A percentile compares a stretch with the other conserved stretches of the same genome.
Conservation (phyloP, 2,888 invertebrate species). For the Lasioglossum morio region DNA sequence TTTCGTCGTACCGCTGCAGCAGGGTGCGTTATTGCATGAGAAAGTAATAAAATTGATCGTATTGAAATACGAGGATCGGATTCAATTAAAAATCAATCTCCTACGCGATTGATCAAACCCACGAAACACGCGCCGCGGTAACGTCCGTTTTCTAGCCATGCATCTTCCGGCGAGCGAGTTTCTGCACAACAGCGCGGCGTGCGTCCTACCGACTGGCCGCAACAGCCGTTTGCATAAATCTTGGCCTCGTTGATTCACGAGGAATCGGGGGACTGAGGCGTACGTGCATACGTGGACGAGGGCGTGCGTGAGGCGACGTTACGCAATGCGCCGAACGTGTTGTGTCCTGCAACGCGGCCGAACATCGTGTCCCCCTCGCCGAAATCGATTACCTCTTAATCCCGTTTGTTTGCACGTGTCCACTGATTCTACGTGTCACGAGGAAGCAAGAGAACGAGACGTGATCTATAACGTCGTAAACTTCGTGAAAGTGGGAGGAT, state of each 20-base stretch:
- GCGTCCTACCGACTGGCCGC: constrained; percentile 19
- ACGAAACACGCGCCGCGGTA: constrained; percentile 35
- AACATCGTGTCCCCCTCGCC: constrained; percentile 27
- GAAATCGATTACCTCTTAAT: constrained; percentile 66
- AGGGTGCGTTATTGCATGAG: too few species aligned
- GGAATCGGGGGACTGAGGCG: constrained; percentile 42
- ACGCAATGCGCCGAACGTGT: constrained; percentile 49
- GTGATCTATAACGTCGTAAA: not conserved
- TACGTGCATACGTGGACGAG: constrained; percentile 16
- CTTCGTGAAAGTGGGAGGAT: not conserved
- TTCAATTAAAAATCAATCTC: constrained; percentile 56
- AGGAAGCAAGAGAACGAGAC: not conserved
- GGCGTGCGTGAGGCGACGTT: constrained; percentile 43
- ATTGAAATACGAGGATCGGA: constrained; percentile 18
- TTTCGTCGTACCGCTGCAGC: not conserved
- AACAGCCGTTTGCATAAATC: constrained; percentile 65
- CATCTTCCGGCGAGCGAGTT: constrained; percentile 44
- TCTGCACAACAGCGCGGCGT: constrained; percentile 35
- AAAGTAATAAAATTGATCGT: not conserved
- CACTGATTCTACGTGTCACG: not conserved
- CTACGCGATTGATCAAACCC: constrained; percentile 21
- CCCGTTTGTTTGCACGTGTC: constrained; percentile 44
- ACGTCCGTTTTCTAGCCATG: constrained; percentile 43
- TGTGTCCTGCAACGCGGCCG: constrained; percentile 7
- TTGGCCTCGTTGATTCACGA: constrained; percentile 62